phyloP scores from a whole-genome alignment of 2,888 invertebrate genomes.

The Thalpophila matura region DNA sequence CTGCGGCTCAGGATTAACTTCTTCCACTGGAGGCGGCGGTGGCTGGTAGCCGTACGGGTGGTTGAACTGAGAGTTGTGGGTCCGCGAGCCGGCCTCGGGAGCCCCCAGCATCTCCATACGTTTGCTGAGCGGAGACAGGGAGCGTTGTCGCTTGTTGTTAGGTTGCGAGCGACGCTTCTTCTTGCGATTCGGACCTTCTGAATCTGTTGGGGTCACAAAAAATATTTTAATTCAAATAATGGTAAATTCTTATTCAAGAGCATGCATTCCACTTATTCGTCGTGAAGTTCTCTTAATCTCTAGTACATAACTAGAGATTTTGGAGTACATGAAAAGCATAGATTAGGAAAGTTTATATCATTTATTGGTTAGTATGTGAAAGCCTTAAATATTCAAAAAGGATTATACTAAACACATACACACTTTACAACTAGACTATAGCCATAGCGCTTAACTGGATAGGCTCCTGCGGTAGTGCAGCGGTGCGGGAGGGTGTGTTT shows the following conservation, averaged over 20 bases:
- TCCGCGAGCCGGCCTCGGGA: constrained; percentile 82
- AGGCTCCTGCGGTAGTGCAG: no score
- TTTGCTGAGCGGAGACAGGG: constrained; percentile 95
- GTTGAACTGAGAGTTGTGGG: constrained; percentile 93
- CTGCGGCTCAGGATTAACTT: constrained; percentile 77
- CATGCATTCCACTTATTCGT: constrained; percentile 13
- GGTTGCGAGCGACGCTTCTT: constrained; percentile 91
- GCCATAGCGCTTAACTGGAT: no score
- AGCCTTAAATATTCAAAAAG: constrained; percentile 4
- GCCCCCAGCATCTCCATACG: constrained; percentile 94
- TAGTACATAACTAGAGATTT: constrained; percentile 11
- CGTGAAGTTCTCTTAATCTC: neutral
- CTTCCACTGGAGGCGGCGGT: constrained; percentile 87
- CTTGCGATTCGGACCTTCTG: constrained; percentile 89
- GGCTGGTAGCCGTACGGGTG: constrained; percentile 92
- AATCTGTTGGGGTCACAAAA: constrained; percentile 72
- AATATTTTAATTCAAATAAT: neutral
- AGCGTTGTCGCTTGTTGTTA: constrained; percentile 92
- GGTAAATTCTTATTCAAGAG: neutral
- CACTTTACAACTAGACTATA: constrained; percentile 9
- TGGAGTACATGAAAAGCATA: constrained; percentile 11
- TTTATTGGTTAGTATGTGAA: constrained; percentile 7
- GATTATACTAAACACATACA: constrained; percentile 7
- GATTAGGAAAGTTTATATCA: neutral
- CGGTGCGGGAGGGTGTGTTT: no score